Conservation (phyloP, 2,888 invertebrate genomes). For the Melanchra persicariae region DNA sequence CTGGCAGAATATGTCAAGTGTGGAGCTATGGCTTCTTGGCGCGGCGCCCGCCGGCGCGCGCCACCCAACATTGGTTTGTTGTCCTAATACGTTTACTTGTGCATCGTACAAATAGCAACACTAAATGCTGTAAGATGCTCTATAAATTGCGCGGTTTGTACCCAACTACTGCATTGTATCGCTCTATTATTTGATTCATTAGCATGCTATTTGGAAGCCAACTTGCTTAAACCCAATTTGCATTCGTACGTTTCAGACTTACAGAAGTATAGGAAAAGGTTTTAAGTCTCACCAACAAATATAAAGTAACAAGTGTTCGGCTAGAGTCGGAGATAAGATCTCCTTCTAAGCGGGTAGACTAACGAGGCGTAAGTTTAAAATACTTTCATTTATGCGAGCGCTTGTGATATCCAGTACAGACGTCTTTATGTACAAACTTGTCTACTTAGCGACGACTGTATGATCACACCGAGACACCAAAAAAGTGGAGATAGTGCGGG, state of each 20-base stretch:
- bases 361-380: constrained; percentile 77
- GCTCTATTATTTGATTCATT: constrained; percentile 54
- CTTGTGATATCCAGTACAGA: constrained; percentile 70
- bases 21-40: constrained; percentile 77
- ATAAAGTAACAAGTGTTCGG: constrained; percentile 61
- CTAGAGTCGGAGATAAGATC: constrained; percentile 64
- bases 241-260: constrained; percentile 27
- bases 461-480: constrained; percentile 74
- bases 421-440: constrained; percentile 78
- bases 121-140: constrained; percentile 66
- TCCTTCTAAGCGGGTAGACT: constrained; percentile 66
- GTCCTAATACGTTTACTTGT: constrained; percentile 74
- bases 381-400: constrained; percentile 73
- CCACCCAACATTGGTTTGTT: constrained; percentile 70
- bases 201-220: constrained; percentile 43
- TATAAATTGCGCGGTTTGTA: constrained; percentile 55
- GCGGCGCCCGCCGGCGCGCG: constrained; percentile 67
- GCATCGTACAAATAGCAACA: constrained; percentile 68
- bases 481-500: constrained; percentile 78
- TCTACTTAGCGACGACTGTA: constrained; percentile 71
- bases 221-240: constrained; percentile 44
- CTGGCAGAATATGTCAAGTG: constrained; percentile 69
- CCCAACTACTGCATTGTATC: constrained; percentile 40
- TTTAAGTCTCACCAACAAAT: constrained; percentile 58
- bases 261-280: constrained; percentile 37